Evolutionary conservation across 2,797 vertebrate species (phyloP), one percentile per base, ranked within the genome.

Genomic region (Hybognathus amarus): DNA sequence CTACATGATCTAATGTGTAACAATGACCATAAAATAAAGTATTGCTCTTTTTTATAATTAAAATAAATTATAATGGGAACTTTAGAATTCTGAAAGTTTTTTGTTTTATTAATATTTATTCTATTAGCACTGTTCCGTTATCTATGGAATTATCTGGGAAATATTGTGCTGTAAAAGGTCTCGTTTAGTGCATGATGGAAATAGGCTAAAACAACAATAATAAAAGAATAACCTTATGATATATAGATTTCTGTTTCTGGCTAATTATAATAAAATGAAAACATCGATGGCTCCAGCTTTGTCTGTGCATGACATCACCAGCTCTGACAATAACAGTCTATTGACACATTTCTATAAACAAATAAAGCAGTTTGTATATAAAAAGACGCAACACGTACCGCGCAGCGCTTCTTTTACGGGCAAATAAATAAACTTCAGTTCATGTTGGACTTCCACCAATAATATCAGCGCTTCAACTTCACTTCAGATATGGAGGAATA

Each of bases 371-470:
- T 73, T n/a, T 18, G 12, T 54, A 17, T 20, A 77, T 63, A 67
- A 71, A 17, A 7, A 63, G 27, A 63, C 42, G 17, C 68, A n/a
- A 79, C 36, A 85, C 87, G 36, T 86, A 94, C 94, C 92, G 42
- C 73, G 85, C 89, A 84, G 87, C 85, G 83, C 67, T 85, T 84
- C 85, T 73, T n/a, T 56, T 40, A 27, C 18, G n/a, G n/a, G 71
- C 67, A 56, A 67, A 68, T 50, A n/a, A 79, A 74, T 75, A 30
- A 12, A 27, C 18, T 83, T 85, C 84, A 67, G n/a, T 85, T 89
- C 92, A 89, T 89, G n/a, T 0, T 87, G 79, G 45, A 87, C 33
- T 79, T 84, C 86, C 89, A 70, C 83, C 13, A 82, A 69, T 76
- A 52, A 24, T 56, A 75, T 76, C 61, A 76, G 85, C 40, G 52